phyloP scores from a whole-genome alignment of 1,140 invertebrate genomes.

The Micrasema minimum region DNA sequence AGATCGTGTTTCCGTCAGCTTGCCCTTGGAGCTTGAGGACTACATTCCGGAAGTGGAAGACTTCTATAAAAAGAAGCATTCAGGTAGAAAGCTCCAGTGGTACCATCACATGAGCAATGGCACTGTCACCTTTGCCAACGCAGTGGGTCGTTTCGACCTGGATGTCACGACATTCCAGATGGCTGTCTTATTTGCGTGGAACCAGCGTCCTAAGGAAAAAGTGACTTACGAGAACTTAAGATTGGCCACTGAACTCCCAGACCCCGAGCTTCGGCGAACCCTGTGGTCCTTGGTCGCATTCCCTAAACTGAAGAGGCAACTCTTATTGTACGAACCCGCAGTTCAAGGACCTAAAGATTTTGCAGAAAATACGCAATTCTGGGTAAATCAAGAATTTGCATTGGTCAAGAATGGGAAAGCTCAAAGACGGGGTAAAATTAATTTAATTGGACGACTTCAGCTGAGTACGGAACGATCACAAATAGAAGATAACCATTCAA shows the following conservation, averaged over 20 bases:
- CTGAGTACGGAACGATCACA: slow-evolving; percentile 94
- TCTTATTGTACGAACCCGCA: slow-evolving; percentile 83
- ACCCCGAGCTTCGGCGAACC: slow-evolving; percentile 94
- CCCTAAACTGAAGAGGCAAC: slow-evolving; percentile 94
- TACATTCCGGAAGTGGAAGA: slow-evolving; percentile 98
- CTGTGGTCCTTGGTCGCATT: slow-evolving; percentile 97
- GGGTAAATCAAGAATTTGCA: slow-evolving; percentile 97
- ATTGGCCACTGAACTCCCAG: slow-evolving; percentile 95
- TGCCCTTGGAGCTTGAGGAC: slow-evolving; percentile 97
- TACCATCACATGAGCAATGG: slow-evolving; percentile 99
- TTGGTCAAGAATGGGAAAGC: slow-evolving; percentile 91
- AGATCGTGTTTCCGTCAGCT: slow-evolving; percentile 93
- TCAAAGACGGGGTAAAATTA: slow-evolving; percentile 93
- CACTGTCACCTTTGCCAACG: slow-evolving; percentile 95
- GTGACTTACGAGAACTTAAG: slow-evolving; percentile 95
- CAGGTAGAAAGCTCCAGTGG: slow-evolving; percentile 98
- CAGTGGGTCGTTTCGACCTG: slow-evolving; percentile 94
- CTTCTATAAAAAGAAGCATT: slow-evolving; percentile 96
- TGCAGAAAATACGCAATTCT: slow-evolving; percentile 91
- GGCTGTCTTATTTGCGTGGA: slow-evolving; percentile 99
- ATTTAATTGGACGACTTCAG: slow-evolving; percentile 94
- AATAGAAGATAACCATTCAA: slow-evolving; percentile 97
- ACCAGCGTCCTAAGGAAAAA: slow-evolving; percentile 91
- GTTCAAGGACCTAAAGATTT: slow-evolving; percentile 93
- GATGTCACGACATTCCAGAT: slow-evolving; percentile 99